These are phyloP conservation scores for Xanthia icteritia DNA, from an alignment of 2,888 invertebrate species.

Conservation along the genomic window DNA sequence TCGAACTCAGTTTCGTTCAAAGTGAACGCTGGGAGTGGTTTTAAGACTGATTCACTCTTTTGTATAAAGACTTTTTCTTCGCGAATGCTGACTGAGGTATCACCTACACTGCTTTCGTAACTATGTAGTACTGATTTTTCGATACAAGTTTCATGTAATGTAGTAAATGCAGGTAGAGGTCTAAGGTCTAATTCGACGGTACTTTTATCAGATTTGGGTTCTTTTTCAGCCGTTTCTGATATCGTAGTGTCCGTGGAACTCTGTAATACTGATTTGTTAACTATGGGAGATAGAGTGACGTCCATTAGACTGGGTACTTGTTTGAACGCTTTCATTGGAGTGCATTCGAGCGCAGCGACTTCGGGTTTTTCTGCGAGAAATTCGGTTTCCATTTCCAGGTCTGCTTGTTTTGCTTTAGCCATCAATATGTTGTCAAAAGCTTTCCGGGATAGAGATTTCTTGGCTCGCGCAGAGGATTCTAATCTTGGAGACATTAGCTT, in stretches of 20 bases:
- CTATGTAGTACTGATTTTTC: slow-evolving; percentile 83
- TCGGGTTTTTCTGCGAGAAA: slow-evolving; percentile 68
- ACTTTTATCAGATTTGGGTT: slow-evolving; percentile 69
- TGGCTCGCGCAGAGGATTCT: slow-evolving; percentile 76
- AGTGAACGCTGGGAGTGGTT: slow-evolving; percentile 76
- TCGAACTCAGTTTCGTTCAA: slow-evolving; percentile 78
- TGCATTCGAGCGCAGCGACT: slow-evolving; percentile 79
- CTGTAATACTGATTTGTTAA: slow-evolving; percentile 83
- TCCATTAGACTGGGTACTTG: slow-evolving; percentile 80
- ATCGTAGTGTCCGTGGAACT: slow-evolving; percentile 79
- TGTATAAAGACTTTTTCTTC: slow-evolving; percentile 66
- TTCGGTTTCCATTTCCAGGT: slow-evolving; percentile 72
- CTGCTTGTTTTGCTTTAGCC: slow-evolving; percentile 81
- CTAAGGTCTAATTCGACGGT: slow-evolving; percentile 65
- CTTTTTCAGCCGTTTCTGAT: slow-evolving; percentile 72
- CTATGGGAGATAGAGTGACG: slow-evolving; percentile 85
- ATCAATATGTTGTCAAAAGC: slow-evolving; percentile 87
- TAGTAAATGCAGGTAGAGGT: slow-evolving; percentile 78
- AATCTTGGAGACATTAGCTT: slow-evolving; percentile 82
- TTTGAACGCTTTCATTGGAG: slow-evolving; percentile 82
- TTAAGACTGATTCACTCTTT: slow-evolving; percentile 62
- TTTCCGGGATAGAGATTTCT: slow-evolving; percentile 83
- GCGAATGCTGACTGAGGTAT: slow-evolving; percentile 70
- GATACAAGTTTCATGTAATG: slow-evolving; percentile 76
- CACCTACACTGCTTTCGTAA: slow-evolving; percentile 79